Conservation (phyloP, 53 echinoderm and acorn worm genomes). For the Patiria pectinifera region DNA sequence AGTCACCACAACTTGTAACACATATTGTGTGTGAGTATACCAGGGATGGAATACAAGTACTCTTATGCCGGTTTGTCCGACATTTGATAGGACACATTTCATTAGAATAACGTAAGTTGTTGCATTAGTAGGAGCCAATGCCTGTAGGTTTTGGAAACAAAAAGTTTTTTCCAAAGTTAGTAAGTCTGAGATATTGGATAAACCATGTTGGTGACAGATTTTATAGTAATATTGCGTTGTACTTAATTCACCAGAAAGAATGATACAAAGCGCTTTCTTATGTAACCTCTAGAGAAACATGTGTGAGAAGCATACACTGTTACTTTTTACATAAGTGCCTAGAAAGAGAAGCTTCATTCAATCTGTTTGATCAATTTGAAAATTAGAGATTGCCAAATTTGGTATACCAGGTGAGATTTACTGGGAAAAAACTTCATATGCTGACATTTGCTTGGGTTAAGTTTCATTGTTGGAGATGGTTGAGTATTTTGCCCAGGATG, state of each 20-base stretch:
- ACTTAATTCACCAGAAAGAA: not conserved
- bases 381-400: not conserved
- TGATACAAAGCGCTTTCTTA: not conserved
- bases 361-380: constrained; percentile 12
- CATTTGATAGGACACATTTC: too few species aligned
- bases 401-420: not conserved
- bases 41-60: too few species aligned
- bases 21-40: too few species aligned
- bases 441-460: constrained; percentile 46
- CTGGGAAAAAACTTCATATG: constrained; percentile 7
- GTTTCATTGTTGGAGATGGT: constrained; percentile 28
- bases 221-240: not conserved
- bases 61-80: too few species aligned
- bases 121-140: too few species aligned
- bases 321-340: constrained; percentile 23
- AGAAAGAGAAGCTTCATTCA: constrained; percentile 27
- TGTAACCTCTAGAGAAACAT: not conserved
- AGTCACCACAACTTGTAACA: too few species aligned
- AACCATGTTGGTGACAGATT: too few species aligned
- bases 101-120: too few species aligned
- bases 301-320: constrained; percentile 2
- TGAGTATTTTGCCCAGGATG: not conserved
- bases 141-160: too few species aligned
- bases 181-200: too few species aligned
- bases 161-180: too few species aligned